Base-by-base conservation (phyloP, 2,797 vertebrate species). In the Danio tinwini region DNA sequence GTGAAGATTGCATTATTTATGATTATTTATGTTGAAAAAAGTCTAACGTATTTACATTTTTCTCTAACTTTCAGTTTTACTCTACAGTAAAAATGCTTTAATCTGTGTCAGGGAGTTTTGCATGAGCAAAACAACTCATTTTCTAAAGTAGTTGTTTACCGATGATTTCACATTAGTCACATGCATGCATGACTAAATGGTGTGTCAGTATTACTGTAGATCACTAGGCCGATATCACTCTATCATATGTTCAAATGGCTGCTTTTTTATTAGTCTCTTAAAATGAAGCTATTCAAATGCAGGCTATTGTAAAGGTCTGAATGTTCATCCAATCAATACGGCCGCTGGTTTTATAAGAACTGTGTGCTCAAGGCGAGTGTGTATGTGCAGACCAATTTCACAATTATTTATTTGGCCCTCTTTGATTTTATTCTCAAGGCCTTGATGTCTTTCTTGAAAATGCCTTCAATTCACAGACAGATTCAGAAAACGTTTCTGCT, bases 401-500 rank as follows among this genome's bases (percentile, higher is more conserved):
- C 13, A 74, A 29, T 59, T 49, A 69, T 68, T 49, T 59, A 19
- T 58, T 58, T 44, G 12, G 1, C n/a, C 42, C 9, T 47, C 21
- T 73, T 37, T 70, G 37, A 17, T 71, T 19, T 40, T 17, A 5
- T 11, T 59, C 14, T 29, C 2, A 52, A 59, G 62, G 52, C 42
- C 72, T 70, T 70, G 37, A 50, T 81, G 21, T 62, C 44, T 7
- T 13, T 47, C 37, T 75, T 61, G 16, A 61, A 74, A 62, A 75
- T 61, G 45, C 79, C 13, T 62, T 42, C 14, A 42, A 44, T 68
- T 69, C 5, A 68, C 55, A 11, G 7, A n/a, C 5, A 11, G 19
- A 9, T 29, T 50, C 62, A 29, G 12, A 56, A 67, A 55, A 67
- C 37, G 75, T 17, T 14, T 14, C 55, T 21, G 62, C n/a, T 61